Conservation (phyloP, 2,888 invertebrate species). For the Ceraclea dissimilis region DNA sequence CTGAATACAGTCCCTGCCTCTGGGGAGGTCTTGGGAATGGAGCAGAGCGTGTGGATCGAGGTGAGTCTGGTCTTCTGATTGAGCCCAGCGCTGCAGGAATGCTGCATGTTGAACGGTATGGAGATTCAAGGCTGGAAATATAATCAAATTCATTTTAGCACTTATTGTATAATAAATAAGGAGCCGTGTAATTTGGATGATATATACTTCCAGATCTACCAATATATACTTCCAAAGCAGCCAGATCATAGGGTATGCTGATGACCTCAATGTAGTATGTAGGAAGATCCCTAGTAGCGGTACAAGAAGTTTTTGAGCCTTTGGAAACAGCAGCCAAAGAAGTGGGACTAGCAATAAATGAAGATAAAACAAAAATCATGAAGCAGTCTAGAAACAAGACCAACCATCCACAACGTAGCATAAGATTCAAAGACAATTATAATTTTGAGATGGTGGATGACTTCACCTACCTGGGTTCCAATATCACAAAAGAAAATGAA, state of each 20-base stretch:
- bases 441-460: too few species aligned
- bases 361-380: too few species aligned
- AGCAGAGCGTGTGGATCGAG: constrained; percentile 77
- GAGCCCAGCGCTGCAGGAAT: constrained; percentile 41
- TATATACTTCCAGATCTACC: background rate
- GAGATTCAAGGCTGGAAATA: constrained; percentile 38
- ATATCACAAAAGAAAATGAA: too few species aligned
- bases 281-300: background rate
- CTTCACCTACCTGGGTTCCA: too few species aligned
- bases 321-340: too few species aligned
- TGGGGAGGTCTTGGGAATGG: constrained; percentile 44
- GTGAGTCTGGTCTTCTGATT: constrained; percentile 55
- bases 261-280: background rate
- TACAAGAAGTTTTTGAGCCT: too few species aligned
- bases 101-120: constrained; percentile 45
- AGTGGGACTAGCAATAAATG: constrained; percentile 26
- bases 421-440: too few species aligned
- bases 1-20: constrained; percentile 61
- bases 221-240: too few species aligned
- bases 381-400: too few species aligned
- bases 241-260: too few species aligned
- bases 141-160: too few species aligned
- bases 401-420: too few species aligned
- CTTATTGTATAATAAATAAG: background rate
- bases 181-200: background rate